phyloP scores from a whole-genome alignment of 2,888 invertebrate genomes.

The Lumbricus terrestris region DNA sequence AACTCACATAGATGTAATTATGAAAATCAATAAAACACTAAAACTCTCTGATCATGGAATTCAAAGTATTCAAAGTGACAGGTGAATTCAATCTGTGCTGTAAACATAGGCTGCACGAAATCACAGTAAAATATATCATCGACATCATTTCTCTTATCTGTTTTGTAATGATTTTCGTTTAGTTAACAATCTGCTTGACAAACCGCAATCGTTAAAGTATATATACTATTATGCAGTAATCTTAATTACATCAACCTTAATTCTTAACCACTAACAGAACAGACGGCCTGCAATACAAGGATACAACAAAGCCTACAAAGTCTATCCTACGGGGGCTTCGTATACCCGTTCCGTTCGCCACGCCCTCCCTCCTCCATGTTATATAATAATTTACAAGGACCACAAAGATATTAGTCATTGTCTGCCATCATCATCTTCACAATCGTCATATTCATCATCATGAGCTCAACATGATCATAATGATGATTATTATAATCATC shows the following conservation, averaged over 20 bases:
- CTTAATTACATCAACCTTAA: too few relatives aligned
- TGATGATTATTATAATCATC: not conserved
- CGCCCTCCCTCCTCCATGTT: too few relatives aligned
- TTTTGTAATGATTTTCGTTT: too few relatives aligned
- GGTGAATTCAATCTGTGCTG: not conserved
- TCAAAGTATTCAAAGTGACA: not conserved
- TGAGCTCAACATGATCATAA: not conserved
- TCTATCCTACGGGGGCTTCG: too few relatives aligned
- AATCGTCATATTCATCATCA: not conserved
- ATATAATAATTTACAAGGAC: too few relatives aligned
- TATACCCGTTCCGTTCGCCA: too few relatives aligned
- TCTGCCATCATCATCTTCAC: not conserved
- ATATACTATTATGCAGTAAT: too few relatives aligned
- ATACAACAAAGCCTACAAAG: too few relatives aligned
- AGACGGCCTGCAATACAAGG: too few relatives aligned
- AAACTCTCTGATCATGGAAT: not conserved
- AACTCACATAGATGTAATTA: not conserved
- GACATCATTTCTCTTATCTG: not conserved
- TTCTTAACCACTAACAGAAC: too few relatives aligned
- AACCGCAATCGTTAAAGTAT: too few relatives aligned
- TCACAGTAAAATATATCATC: not conserved
- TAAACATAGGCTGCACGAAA: not conserved
- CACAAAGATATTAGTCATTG: not conserved
- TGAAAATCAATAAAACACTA: not conserved
- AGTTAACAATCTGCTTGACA: too few relatives aligned